Base-by-base conservation (phyloP, 2,113 vertebrate species). In the Orthonyx spaldingii region DNA sequence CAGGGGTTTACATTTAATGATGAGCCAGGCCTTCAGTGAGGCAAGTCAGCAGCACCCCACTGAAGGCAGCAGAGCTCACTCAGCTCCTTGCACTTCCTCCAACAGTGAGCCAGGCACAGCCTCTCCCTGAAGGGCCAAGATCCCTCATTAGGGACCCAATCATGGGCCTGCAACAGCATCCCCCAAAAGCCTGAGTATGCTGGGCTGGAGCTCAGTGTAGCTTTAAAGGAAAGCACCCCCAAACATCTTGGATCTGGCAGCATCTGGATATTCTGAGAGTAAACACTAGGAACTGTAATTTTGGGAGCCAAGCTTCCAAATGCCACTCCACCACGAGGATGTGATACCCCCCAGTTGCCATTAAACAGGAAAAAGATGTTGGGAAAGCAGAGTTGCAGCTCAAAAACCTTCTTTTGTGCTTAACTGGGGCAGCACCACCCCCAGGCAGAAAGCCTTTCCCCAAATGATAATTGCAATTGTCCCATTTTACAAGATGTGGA, bases 1-100 rank as follows among this genome's bases (percentile, higher is more conserved):
- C 90, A 91, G 86, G 94, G 84, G 68, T 55, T 91, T 32, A 0
- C 69, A 77, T 59, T 96, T 95, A 96, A 96, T 70, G 87, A 94
- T 91, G 94, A 94, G 68, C 82, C 93, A 96, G 79, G 49, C 81
- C 91, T 53, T 60, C 72, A 63, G 72, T 4, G 27, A 94, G 76
- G 16, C 37, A 82, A 87, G 20, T 23, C 77, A 95, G 91, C 81
- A 87, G 57, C 81, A 72, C 41, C 77, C 49, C 84, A 42, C 16
- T 9, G 53, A 82, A 69, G 59, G 57, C 61, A 79, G 18, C 1
- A 7, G 63, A 76, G 46, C 78, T 79, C 70, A 42, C 55, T 72
- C 87, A 76, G 84, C 74, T 90, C 61, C 87, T 24, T 23, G 24
- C 11, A 28, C 6, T 50, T 50, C 70, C 41, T 41, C 44, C 87